Evolutionary conservation across 1,140 invertebrate genomes (phyloP).

Genomic region (Ceratina calcarata): DNA sequence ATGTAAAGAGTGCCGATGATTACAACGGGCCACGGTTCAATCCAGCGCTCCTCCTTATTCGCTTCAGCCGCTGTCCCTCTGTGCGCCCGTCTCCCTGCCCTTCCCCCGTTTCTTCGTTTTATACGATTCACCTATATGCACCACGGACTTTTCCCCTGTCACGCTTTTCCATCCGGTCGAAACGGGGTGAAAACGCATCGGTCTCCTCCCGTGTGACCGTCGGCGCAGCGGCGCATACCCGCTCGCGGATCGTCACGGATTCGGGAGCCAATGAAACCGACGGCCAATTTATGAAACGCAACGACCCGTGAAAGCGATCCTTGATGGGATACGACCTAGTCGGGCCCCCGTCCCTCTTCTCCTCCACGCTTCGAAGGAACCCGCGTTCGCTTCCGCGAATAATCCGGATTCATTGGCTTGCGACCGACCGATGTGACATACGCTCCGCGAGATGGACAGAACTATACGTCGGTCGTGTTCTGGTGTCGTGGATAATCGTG

Average conservation of each 20-base stretch:
- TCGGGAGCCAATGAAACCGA: slow-evolving; percentile 60
- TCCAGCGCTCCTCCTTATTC: slow-evolving; percentile 47
- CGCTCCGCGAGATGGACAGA: background rate
- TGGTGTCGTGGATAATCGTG: slow-evolving; percentile 15
- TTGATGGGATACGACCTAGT: slow-evolving; percentile 48
- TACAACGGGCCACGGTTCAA: slow-evolving; percentile 60
- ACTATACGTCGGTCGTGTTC: background rate
- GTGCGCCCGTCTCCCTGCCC: background rate
- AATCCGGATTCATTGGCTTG: slow-evolving; percentile 45
- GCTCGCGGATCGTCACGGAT: slow-evolving; percentile 39
- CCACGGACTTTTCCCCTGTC: background rate
- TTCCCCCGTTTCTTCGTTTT: background rate
- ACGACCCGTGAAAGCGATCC: slow-evolving; percentile 67
- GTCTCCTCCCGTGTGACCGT: slow-evolving; percentile 32
- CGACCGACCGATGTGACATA: slow-evolving; percentile 9
- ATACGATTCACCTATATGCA: background rate
- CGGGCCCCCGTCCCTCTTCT: slow-evolving; percentile 18
- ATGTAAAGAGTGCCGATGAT: slow-evolving; percentile 65
- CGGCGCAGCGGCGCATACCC: slow-evolving; percentile 16
- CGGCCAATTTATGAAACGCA: slow-evolving; percentile 65
- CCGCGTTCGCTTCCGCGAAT: slow-evolving; percentile 4
- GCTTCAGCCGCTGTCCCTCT: background rate
- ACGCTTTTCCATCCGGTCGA: slow-evolving; percentile 9
- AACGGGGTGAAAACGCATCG: slow-evolving; percentile 46
- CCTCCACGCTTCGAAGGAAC: slow-evolving; percentile 30